A percentile compares a stretch with the other conserved stretches of the same genome.
Conservation (phyloP, 2,113 vertebrate species). For the Crotalus viridis region DNA sequence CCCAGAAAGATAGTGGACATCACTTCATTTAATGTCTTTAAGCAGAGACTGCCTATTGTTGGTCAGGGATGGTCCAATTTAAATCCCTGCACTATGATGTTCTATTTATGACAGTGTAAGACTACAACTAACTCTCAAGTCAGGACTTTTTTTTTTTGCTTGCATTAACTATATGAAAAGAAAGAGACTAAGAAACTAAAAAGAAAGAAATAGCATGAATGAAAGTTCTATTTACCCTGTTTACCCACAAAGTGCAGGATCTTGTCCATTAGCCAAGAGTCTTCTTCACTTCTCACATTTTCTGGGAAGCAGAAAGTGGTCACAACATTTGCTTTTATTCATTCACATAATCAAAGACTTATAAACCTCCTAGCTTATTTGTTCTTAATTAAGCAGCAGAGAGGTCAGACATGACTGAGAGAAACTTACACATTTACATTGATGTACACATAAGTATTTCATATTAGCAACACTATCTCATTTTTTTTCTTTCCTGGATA, state of each 20-base stretch:
- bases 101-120: not conserved
- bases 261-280: conserved; percentile 5
- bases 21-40: not conserved
- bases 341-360: conserved; percentile 6
- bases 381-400: conserved; percentile 32
- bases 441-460: not conserved
- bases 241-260: not conserved
- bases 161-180: not conserved
- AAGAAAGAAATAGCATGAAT: not conserved
- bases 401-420: not conserved
- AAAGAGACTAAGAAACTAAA: not conserved
- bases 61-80: not conserved
- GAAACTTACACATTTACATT: not conserved
- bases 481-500: not conserved
- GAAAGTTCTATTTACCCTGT: conserved; percentile 1
- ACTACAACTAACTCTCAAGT: fast-evolving
- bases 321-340: conserved; percentile 36
- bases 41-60: not conserved
- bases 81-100: not conserved
- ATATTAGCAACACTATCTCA: not conserved
- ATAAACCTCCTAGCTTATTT: conserved; percentile 30
- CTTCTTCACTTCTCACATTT: not conserved
- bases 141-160: not conserved
- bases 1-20: not conserved
- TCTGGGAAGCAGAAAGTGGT: not conserved